Percentiles rank a stretch among this genome's conserved stretches.
These are phyloP conservation scores for Corella eumyota DNA, from an alignment of 23 tunicate genomes.

Conservation along the genomic window DNA sequence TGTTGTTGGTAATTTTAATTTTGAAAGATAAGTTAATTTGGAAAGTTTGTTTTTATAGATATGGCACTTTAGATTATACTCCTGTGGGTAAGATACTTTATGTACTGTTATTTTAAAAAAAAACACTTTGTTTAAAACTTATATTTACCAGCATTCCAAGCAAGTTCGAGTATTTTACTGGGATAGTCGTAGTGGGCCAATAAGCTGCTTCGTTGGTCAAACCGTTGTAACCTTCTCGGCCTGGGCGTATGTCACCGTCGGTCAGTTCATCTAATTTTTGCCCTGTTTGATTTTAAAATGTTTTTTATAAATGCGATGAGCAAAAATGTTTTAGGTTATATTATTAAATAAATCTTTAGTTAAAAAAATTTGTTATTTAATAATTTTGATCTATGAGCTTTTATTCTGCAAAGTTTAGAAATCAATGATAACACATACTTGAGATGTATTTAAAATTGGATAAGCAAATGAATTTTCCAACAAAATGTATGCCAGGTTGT, in stretches of 20 bases:
- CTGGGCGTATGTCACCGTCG: slow-evolving; percentile 42
- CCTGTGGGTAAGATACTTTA: background rate
- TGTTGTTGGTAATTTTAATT: background rate
- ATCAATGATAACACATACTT: too few relatives aligned
- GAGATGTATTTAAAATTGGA: too few relatives aligned
- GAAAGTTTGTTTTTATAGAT: background rate
- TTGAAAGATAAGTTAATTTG: background rate
- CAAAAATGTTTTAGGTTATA: too few relatives aligned
- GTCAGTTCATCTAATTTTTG: too few relatives aligned
- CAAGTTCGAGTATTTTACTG: slow-evolving; percentile 13
- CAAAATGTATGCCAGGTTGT: too few relatives aligned
- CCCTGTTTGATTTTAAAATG: too few relatives aligned
- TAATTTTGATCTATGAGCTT: too few relatives aligned
- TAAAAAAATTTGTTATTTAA: too few relatives aligned
- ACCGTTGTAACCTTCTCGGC: slow-evolving; percentile 21
- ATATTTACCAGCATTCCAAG: slow-evolving; percentile 24
- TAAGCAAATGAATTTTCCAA: too few relatives aligned
- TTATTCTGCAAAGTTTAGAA: too few relatives aligned
- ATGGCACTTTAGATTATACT: background rate
- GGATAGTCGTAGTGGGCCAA: slow-evolving; percentile 54
- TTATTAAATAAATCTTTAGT: too few relatives aligned
- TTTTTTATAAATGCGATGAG: too few relatives aligned
- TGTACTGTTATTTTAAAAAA: background rate
- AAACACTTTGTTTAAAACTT: background rate
- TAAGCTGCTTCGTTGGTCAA: slow-evolving; percentile 13